phyloP scores from a whole-genome alignment of 2,888 invertebrate genomes.

The Amphipyra tragopoginis region DNA sequence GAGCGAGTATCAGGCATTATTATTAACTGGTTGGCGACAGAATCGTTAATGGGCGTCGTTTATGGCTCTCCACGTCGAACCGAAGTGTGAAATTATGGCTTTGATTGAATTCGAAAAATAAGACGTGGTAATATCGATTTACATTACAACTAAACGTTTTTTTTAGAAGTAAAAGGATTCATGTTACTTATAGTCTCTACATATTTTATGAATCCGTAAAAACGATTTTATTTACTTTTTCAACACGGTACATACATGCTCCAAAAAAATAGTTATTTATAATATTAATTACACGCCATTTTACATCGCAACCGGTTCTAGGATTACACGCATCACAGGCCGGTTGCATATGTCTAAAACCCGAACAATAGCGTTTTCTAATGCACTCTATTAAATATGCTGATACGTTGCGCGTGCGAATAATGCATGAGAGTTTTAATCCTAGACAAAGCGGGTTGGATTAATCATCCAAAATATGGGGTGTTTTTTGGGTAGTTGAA shows the following conservation, averaged over 20 bases:
- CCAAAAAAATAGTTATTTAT: slow-evolving; percentile 17
- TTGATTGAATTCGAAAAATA: slow-evolving; percentile 29
- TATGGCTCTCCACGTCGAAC: slow-evolving; percentile 40
- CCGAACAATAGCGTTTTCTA: slow-evolving; percentile 73
- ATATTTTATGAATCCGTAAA: neutral
- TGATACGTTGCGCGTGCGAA: slow-evolving; percentile 80
- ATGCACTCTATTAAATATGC: slow-evolving; percentile 77
- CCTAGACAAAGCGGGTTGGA: slow-evolving; percentile 82
- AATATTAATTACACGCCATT: slow-evolving; percentile 60
- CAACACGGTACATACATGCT: too few relatives aligned
- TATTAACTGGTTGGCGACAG: slow-evolving; percentile 57
- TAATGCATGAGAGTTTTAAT: slow-evolving; percentile 72
- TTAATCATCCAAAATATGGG: slow-evolving; percentile 84
- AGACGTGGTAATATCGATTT: slow-evolving; percentile 31
- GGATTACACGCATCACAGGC: slow-evolving; percentile 61
- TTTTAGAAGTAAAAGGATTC: neutral
- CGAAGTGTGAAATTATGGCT: slow-evolving; percentile 48
- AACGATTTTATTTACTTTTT: too few relatives aligned
- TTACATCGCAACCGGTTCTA: slow-evolving; percentile 62
- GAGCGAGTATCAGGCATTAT: slow-evolving; percentile 63
- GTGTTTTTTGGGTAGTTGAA: slow-evolving; percentile 73
- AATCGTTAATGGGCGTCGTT: slow-evolving; percentile 50
- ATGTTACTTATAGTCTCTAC: too few relatives aligned
- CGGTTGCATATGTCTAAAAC: slow-evolving; percentile 48
- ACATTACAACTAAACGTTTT: slow-evolving; percentile 1